Percentiles rank a stretch among this genome's conserved stretches.
These are phyloP conservation scores for Thymelicus sylvestris DNA, from an alignment of 2,888 invertebrate genomes.

Conservation along the genomic window DNA sequence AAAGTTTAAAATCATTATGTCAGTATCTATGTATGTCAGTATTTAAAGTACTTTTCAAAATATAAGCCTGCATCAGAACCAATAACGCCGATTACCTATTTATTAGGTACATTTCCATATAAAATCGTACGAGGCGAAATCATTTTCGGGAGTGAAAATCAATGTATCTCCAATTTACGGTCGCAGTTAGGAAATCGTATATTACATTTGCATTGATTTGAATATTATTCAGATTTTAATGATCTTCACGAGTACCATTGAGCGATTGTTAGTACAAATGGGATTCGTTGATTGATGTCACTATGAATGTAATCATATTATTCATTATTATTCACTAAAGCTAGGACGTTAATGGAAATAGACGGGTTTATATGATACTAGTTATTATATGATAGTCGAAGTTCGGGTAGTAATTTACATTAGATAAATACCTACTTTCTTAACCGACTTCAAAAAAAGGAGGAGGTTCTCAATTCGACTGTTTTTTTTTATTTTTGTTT, in stretches of 20 bases:
- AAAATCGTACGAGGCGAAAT: no score
- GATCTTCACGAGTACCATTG: neutral
- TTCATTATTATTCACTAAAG: constrained; percentile 1
- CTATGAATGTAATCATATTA: neutral
- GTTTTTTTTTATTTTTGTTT: no score
- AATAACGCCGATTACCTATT: no score
- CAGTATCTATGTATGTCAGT: no score
- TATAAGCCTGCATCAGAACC: no score
- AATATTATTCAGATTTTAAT: constrained; percentile 3
- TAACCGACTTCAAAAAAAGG: no score
- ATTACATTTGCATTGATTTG: neutral
- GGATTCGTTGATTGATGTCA: neutral
- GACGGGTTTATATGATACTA: neutral
- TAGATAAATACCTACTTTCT: no score
- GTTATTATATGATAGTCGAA: neutral
- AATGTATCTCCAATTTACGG: neutral
- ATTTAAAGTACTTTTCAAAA: no score
- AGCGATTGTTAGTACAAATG: neutral
- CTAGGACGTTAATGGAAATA: neutral
- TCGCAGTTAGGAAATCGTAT: no score
- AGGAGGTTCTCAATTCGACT: no score
- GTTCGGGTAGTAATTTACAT: neutral
- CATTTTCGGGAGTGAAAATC: neutral
- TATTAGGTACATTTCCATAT: no score
- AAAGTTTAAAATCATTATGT: no score